Evolutionary conservation across 30 jellyfish, hydroid and myxozoan species (phyloP), one percentile per base, ranked within the genome.

Genomic region (Kudoa iwatai): DNA sequence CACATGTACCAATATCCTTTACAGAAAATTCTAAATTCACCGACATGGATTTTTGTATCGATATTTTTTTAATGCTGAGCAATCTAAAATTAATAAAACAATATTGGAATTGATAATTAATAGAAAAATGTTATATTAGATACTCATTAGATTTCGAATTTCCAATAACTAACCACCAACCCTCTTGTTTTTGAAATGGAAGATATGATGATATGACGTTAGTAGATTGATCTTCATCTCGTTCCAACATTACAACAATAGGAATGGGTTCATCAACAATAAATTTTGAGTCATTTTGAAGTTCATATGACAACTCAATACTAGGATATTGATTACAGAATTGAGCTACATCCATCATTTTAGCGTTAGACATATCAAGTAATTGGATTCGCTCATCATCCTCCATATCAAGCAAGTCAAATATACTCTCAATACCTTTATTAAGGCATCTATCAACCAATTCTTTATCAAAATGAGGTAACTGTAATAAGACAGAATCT

Each of bases 161-260:
- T 4, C 96, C 96, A 25, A 64, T 64, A 11, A 77, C 96, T 21
- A 77, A 51, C 96, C 96, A 77, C 88, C 88, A 62, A 14, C 96
- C 96, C 32, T 77, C 96, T 48, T 77, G 88, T 39, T 88, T 47
- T 23, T 63, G 54, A 45, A 61, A 87, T 15, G 96, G 96, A 61
- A 77, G 62, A 54, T 54, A 64, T 21, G 96, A 88, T 20, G 96
- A 86, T n/a, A 77, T 64, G 15, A 77, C 96, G 0, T 87, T 87
- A 6, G 85, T 87, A 1, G 83, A 60, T 39, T 62, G 88, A 7
- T 77, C 96, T 18, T 77, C 96, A 50, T 77, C 96, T 2, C 96
- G 54, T 45, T 63, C 88, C 42, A 77, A 45, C 24, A 55, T 59
- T 1, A 77, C 88, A 51, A 45, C 48, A 14, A 77, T 87, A 25